Conservation (phyloP, 2,797 vertebrate species). For the Pseudomugil tenellus region DNA sequence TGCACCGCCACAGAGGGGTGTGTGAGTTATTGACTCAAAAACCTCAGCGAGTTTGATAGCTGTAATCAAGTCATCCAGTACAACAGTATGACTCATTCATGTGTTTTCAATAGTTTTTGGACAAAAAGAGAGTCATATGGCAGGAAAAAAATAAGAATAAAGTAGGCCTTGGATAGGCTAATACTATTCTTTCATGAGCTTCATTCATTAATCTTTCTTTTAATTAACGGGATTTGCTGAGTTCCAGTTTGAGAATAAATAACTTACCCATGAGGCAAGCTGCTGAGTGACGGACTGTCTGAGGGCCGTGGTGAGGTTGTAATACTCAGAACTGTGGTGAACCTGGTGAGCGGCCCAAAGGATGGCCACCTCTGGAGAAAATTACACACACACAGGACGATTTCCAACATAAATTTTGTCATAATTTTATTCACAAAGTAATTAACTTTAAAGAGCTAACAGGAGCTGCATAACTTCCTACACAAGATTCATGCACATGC, state of each 20-base stretch:
- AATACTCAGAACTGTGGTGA: slow-evolving; percentile 95
- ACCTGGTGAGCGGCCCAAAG: slow-evolving; percentile 95
- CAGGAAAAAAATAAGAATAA: neutral
- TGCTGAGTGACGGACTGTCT: slow-evolving; percentile 90
- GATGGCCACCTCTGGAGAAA: slow-evolving; percentile 88
- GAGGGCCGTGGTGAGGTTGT: slow-evolving; percentile 92
- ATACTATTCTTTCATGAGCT: neutral
- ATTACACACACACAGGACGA: slow-evolving; percentile 25
- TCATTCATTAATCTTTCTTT: neutral
- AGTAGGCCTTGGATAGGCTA: neutral
- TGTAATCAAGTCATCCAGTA: slow-evolving; percentile 13
- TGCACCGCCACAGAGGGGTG: slow-evolving; percentile 1
- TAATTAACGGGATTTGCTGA: neutral
- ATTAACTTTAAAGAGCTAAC: slow-evolving; percentile 10
- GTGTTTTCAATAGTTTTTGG: slow-evolving; percentile 20
- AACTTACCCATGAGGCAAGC: slow-evolving; percentile 90
- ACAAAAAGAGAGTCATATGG: neutral
- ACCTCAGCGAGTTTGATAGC: neutral
- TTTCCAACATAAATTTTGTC: neutral
- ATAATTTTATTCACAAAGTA: slow-evolving; percentile 21
- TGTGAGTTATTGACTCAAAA: slow-evolving; percentile 1
- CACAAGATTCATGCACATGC: neutral
- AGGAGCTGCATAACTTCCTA: slow-evolving; percentile 5
- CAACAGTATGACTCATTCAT: neutral
- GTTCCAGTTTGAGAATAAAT: neutral